Evolutionary conservation across 2,113 vertebrate genomes (phyloP).

Genomic region (Leptodactylus fuscus): DNA sequence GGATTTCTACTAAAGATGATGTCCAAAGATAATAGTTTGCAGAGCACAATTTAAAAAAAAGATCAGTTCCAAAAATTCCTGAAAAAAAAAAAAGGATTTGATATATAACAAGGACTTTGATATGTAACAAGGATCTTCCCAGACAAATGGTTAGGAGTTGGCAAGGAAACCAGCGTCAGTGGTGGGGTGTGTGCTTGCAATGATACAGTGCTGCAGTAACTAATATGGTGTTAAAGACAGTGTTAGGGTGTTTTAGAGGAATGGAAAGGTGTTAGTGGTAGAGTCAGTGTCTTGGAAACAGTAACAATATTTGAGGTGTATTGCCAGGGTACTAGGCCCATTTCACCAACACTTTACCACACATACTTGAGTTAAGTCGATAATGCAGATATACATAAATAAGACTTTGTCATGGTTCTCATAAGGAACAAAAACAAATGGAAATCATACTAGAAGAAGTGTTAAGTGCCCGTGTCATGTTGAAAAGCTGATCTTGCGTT

Average conservation of each 20-base stretch:
- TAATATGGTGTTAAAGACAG: constrained; percentile 53
- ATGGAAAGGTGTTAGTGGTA: constrained; percentile 57
- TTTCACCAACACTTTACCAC: constrained; percentile 34
- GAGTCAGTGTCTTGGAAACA: constrained; percentile 41
- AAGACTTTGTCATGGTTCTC: not conserved
- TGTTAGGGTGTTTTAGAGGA: constrained; percentile 53
- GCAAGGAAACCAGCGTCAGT: constrained; percentile 28
- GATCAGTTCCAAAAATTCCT: not conserved
- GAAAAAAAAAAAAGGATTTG: constrained; percentile 9
- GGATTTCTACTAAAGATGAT: not conserved
- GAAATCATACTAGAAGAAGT: not conserved
- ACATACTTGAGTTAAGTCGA: constrained; percentile 17
- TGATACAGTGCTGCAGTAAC: constrained; percentile 53
- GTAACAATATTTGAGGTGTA: constrained; percentile 30
- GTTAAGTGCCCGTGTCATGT: not conserved
- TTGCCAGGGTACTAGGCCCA: constrained; percentile 38
- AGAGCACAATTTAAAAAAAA: constrained; percentile 13
- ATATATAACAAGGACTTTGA: not conserved
- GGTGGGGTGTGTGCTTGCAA: constrained; percentile 51
- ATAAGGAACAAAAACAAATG: not conserved
- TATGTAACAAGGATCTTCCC: constrained; percentile 38
- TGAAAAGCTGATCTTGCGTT: not conserved
- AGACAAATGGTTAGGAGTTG: constrained; percentile 49
- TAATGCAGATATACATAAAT: constrained; percentile 24
- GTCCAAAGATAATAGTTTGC: constrained; percentile 24